A percentile compares a stretch with the other conserved stretches of the same genome.
These are phyloP conservation scores for Ceratina calcarata DNA, from an alignment of 1,140 invertebrate species.

Conservation along the genomic window DNA sequence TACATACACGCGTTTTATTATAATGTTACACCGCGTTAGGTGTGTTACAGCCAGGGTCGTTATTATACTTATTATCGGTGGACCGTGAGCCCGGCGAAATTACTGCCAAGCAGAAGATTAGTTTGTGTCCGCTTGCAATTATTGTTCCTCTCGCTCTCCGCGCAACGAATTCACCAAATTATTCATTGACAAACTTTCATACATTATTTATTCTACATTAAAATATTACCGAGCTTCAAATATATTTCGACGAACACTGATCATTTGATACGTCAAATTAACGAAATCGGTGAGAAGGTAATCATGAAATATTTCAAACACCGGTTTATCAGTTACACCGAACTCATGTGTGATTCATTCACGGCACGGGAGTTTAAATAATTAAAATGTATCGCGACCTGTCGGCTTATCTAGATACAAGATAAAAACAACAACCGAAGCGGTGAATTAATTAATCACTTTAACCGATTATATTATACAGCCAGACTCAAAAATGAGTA, in stretches of 20 bases:
- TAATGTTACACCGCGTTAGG: conserved; percentile 46
- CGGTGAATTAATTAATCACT: conserved; percentile 46
- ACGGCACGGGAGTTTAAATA: not conserved
- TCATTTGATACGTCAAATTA: not conserved
- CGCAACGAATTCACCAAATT: no score
- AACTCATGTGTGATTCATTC: not conserved
- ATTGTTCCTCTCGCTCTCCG: not conserved
- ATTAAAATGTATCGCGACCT: conserved; percentile 27
- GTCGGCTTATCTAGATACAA: conserved; percentile 37
- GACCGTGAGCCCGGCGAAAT: conserved; percentile 26
- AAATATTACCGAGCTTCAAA: no score
- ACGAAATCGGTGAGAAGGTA: not conserved
- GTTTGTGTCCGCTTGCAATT: not conserved
- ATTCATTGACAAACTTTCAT: no score
- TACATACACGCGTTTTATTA: conserved; percentile 41
- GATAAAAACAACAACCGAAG: conserved; percentile 14
- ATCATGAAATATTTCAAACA: not conserved
- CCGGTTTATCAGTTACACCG: not conserved
- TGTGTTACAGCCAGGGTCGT: conserved; percentile 28
- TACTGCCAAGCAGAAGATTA: conserved; percentile 18
- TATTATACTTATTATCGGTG: conserved; percentile 42
- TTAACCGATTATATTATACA: not conserved
- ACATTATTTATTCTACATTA: no score
- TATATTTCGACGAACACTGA: no score
- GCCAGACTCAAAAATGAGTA: no score